Base-by-base conservation (phyloP, 2,888 invertebrate species). In the Hanleya hanleyi region DNA sequence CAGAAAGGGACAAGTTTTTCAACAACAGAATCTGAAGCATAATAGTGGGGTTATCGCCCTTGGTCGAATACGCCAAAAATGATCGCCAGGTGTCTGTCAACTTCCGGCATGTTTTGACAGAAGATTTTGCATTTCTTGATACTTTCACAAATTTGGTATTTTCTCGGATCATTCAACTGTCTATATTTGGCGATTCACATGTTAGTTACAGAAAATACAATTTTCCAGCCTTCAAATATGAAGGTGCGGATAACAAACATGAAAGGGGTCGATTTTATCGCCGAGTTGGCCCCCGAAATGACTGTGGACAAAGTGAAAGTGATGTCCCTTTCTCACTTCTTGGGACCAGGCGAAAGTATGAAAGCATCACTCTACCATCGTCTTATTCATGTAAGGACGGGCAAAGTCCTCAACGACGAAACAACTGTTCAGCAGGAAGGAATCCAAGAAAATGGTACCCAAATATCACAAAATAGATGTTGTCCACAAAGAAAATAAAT, bases 261-360 rank as follows among this genome's bases (percentile, higher is more conserved):
- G 67, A 89, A 90, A 78, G 91, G 91, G 22, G 81, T 80, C 9
- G 85, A 86, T 29, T 86, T 87, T 80, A 80, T 84, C 6, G 75
- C 86, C 2, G 88, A 89, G 26, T 82, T 89, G 15, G 75, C 74
- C 15, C 85, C 87, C 15, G 90, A 89, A 71, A 83, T 86, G 51
- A 89, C 89, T 5, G 86, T 91, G 3, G 91, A 91, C 67, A 87
- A 87, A 74, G 73, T 91, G 36, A 91, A 91, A 81, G 84, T 89
- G 7, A 84, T 86, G 79, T 90, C 90, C 12, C 79, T 91, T 61
- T 84, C 87, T 37, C 88, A 90, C 74, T 89, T 91, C 74, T 87
- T 88, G 32, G 87, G 89, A 71, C 84, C 88, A 22, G 79, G 86
- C 18, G 90, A 90, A 47, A 86, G 87, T 69, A 82, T 89, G 70